A percentile compares a stretch with the other conserved stretches of the same genome.
Evolutionary conservation across 2,113 vertebrate species (phyloP).

Genomic region (Marmota monax): DNA sequence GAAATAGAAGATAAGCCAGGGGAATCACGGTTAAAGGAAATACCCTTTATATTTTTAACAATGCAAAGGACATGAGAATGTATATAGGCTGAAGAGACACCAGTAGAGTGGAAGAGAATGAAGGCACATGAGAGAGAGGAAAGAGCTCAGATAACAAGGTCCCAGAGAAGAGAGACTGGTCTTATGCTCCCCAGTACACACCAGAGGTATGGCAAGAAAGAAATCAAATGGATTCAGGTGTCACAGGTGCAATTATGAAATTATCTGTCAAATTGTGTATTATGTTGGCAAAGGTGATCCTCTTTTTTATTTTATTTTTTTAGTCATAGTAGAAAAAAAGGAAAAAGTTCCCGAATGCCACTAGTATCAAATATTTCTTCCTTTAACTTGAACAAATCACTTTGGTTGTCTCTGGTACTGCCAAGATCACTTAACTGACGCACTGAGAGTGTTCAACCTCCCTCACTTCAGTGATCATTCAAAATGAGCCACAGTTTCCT

Average conservation of each 20-base stretch:
- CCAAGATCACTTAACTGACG: not conserved
- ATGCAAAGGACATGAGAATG: not conserved
- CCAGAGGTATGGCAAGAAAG: not conserved
- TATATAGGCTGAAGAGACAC: not conserved
- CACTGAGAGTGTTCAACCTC: conserved; percentile 16
- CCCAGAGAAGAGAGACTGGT: not conserved
- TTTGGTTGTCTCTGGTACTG: conserved; percentile 18
- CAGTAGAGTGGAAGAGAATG: not conserved
- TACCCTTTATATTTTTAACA: not conserved
- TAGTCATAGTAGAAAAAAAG: conserved; percentile 49
- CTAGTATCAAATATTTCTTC: conserved; percentile 48
- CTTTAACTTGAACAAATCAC: conserved; percentile 57
- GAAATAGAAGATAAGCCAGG: not conserved
- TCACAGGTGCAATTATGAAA: not conserved
- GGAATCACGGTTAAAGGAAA: not conserved
- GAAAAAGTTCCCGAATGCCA: not conserved
- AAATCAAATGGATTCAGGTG: not conserved
- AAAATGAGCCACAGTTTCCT: conserved; percentile 37
- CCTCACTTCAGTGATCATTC: conserved; percentile 63
- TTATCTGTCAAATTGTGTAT: not conserved
- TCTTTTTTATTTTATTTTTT: not conserved
- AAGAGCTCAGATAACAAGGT: not conserved
- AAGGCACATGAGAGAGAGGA: not conserved
- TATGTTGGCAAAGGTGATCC: not conserved
- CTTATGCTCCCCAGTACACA: not conserved